phyloP scores from a whole-genome alignment of 2,113 vertebrate genomes.

The Dascyllus trimaculatus region DNA sequence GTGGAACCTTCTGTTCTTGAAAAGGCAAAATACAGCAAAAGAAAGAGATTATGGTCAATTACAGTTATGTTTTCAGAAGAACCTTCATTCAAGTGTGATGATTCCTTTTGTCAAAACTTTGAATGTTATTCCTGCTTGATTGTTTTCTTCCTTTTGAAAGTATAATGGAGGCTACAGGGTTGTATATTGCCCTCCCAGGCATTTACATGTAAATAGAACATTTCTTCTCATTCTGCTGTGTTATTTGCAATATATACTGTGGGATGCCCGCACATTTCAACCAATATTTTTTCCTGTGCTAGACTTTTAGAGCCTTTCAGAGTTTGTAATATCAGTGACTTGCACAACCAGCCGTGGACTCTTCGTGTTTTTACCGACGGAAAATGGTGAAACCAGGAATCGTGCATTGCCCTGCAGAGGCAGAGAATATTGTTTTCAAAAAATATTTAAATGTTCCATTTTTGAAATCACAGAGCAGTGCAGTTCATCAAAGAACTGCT shows the following conservation, averaged over 20 bases:
- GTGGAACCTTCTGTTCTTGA: background rate
- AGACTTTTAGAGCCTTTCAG: background rate
- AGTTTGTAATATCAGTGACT: background rate
- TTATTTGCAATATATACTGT: background rate
- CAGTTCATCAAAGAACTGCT: background rate
- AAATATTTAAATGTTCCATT: slow-evolving; percentile 31
- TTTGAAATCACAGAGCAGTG: background rate
- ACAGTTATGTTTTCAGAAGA: slow-evolving; percentile 5
- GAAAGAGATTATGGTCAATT: slow-evolving; percentile 1
- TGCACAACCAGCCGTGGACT: background rate
- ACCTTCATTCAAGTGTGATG: slow-evolving; percentile 7
- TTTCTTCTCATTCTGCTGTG: background rate
- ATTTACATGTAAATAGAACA: slow-evolving; percentile 40
- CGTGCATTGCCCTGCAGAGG: background rate
- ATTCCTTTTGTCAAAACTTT: background rate
- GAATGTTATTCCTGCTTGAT: slow-evolving; percentile 8
- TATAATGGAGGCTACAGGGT: slow-evolving; percentile 2
- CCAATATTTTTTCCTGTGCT: background rate
- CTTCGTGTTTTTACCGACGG: background rate
- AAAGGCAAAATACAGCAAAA: background rate
- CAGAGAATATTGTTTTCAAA: background rate
- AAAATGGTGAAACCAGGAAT: background rate
- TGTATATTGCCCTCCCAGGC: background rate
- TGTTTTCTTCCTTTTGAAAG: slow-evolving; percentile 25
- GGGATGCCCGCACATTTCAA: background rate